Percentiles rank a stretch among this genome's conserved stretches.
These are phyloP conservation scores for Selene dorsalis DNA, from an alignment of 2,797 vertebrate species.

Conservation along the genomic window DNA sequence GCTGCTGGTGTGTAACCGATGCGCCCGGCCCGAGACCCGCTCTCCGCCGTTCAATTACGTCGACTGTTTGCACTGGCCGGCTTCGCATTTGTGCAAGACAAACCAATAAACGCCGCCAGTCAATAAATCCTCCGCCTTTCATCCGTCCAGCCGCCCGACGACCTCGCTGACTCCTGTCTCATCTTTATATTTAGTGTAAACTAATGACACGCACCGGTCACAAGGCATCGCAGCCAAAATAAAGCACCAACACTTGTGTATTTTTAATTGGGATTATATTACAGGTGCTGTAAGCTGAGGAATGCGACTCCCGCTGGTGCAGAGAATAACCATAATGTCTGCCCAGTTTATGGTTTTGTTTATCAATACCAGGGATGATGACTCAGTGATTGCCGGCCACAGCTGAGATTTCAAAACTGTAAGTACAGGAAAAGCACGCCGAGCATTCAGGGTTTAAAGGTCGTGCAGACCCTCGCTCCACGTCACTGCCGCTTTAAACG, in stretches of 20 bases:
- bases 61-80: constrained; percentile 48
- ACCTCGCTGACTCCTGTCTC: constrained; percentile 61
- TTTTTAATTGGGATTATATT: constrained; percentile 74
- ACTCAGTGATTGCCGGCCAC: constrained; percentile 49
- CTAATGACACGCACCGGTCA: constrained; percentile 67
- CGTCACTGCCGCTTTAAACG: constrained; percentile 20
- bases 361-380: constrained; percentile 42
- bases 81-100: constrained; percentile 53
- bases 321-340: constrained; percentile 28
- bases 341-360: constrained; percentile 43
- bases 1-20: constrained; percentile 3
- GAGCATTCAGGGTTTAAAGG: constrained; percentile 35
- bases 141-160: constrained; percentile 28
- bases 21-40: constrained; percentile 28
- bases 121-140: constrained; percentile 52
- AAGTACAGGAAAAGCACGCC: constrained; percentile 28
- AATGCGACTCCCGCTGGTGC: constrained; percentile 12
- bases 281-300: constrained; percentile 53
- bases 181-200: constrained; percentile 75
- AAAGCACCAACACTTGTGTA: constrained; percentile 69
- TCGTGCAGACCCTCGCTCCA: constrained; percentile 54
- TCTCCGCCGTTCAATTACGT: constrained; percentile 37
- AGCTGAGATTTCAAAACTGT: constrained; percentile 40
- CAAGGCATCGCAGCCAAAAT: constrained; percentile 61
- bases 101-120: constrained; percentile 51